A percentile compares a stretch with the other conserved stretches of the same genome.
Evolutionary conservation across 2,113 vertebrate species (phyloP).

Genomic region (Notothenia coriiceps): DNA sequence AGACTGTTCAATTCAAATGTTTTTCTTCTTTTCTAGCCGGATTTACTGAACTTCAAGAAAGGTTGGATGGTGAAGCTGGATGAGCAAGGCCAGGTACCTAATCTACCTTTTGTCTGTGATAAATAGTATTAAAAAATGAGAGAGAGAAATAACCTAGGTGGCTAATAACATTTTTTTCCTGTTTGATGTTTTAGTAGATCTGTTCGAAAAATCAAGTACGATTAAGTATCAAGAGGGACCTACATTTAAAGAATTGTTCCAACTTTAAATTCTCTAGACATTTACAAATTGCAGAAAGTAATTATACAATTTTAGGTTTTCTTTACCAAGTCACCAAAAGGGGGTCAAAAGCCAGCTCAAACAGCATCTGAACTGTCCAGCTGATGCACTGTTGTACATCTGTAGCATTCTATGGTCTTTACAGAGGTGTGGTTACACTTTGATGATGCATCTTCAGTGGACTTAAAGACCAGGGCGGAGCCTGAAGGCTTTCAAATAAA

Average conservation of each 20-base stretch:
- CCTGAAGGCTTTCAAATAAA: conserved; percentile 21
- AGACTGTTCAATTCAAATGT: not conserved
- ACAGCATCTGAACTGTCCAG: conserved; percentile 6
- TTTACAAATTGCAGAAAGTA: no score
- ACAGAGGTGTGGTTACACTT: conserved; percentile 47
- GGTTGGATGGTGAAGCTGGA: conserved; percentile 90
- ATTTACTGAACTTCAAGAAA: conserved; percentile 89
- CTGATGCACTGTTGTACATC: conserved; percentile 5
- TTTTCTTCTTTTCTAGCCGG: conserved; percentile 75
- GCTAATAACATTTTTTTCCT: not conserved
- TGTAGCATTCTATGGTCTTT: conserved; percentile 49
- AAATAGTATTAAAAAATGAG: no score
- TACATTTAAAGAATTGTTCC: not conserved
- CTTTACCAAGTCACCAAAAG: not conserved
- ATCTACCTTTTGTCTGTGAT: not conserved
- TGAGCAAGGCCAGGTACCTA: conserved; percentile 83
- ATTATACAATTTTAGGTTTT: not conserved
- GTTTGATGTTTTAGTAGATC: not conserved
- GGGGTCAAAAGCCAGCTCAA: conserved; percentile 22
- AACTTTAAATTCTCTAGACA: not conserved
- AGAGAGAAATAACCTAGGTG: no score
- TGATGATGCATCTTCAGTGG: conserved; percentile 65
- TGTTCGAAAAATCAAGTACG: no score
- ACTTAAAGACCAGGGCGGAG: conserved; percentile 51
- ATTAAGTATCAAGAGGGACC: not conserved